A percentile compares a stretch with the other conserved stretches of the same genome.
phyloP scores from a whole-genome alignment of 2,888 invertebrate species.

The Yponomeuta malinellus region DNA sequence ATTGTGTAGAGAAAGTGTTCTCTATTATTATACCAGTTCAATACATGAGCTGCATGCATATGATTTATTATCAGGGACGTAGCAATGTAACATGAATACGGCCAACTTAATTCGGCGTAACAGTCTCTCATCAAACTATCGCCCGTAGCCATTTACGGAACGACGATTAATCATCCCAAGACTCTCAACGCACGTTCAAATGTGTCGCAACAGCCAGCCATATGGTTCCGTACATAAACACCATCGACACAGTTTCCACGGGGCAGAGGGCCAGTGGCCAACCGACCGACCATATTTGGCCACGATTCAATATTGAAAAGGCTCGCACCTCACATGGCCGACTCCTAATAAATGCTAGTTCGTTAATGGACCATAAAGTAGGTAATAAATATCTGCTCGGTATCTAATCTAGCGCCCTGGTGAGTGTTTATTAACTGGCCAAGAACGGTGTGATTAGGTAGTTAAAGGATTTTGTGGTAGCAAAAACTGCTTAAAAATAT shows the following conservation, averaged over 20 bases:
- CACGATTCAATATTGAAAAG: slow-evolving; percentile 28
- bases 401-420: slow-evolving; percentile 6
- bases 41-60: too few relatives aligned
- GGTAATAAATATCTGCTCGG: slow-evolving; percentile 3
- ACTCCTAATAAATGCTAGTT: slow-evolving; percentile 9
- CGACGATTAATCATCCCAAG: slow-evolving; percentile 8
- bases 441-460: background rate
- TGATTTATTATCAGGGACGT: too few relatives aligned
- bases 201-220: slow-evolving; percentile 29
- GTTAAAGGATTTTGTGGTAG: background rate
- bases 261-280: slow-evolving; percentile 23
- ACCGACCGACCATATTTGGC: slow-evolving; percentile 43
- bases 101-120: background rate
- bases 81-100: too few relatives aligned
- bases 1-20: too few relatives aligned
- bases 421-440: background rate
- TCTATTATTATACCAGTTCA: too few relatives aligned
- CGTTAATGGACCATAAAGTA: slow-evolving; percentile 11
- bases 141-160: background rate
- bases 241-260: slow-evolving; percentile 57
- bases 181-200: slow-evolving; percentile 13
- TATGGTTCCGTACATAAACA: slow-evolving; percentile 33
- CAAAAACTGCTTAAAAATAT: background rate
- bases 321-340: slow-evolving; percentile 6
- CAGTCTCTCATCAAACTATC: background rate